Conservation (phyloP, 2,888 invertebrate species). For the Petrolisthes cinctipes region DNA sequence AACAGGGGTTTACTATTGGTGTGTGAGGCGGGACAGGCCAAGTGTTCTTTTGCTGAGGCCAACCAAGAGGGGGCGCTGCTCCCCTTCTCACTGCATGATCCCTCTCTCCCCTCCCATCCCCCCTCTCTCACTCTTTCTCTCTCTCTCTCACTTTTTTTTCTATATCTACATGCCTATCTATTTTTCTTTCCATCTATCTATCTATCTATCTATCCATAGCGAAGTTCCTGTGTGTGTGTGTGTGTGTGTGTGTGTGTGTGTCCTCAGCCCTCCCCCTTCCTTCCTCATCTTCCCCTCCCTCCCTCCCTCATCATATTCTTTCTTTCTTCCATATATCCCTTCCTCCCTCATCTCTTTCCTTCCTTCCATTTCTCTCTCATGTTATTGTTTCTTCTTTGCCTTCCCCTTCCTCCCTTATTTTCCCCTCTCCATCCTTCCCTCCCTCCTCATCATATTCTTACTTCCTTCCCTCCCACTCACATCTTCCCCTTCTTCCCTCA, state of each 20-base stretch:
- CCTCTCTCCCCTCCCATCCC: constrained; percentile 14
- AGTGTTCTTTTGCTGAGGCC: too few species aligned
- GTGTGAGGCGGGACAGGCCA: background rate
- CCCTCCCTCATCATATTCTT: background rate
- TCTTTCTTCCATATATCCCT: background rate
- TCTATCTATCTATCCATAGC: constrained; percentile 5
- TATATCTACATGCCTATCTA: background rate
- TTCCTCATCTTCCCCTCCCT: background rate
- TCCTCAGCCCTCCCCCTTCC: background rate
- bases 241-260: background rate
- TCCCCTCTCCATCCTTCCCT: background rate
- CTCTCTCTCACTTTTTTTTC: constrained; percentile 18
- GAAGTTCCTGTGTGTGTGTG: too few species aligned
- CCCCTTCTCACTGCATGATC: background rate
- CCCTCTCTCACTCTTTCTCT: constrained; percentile 32
- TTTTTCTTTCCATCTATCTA: background rate
- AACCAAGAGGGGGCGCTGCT: too few species aligned
- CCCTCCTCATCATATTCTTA: background rate
- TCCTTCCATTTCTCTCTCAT: background rate
- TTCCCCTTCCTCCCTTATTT: too few species aligned
- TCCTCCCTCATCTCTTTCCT: background rate
- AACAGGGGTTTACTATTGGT: constrained; percentile 9
- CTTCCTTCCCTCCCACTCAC: constrained; percentile 13
- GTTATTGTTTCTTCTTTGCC: background rate
- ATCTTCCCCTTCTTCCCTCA: background rate